phyloP scores from a whole-genome alignment of 2,888 invertebrate genomes.

The Podabrus alpinus region DNA sequence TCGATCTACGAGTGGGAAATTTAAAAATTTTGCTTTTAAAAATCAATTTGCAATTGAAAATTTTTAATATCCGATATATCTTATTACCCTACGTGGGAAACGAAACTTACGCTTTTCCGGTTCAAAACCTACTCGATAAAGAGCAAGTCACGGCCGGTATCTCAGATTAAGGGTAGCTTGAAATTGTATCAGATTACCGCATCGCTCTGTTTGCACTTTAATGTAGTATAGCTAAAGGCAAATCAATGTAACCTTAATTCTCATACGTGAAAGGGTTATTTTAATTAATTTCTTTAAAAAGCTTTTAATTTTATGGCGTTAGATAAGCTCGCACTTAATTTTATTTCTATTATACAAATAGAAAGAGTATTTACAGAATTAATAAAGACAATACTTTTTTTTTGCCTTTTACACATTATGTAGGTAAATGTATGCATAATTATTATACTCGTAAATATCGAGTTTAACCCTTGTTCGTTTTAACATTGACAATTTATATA shows the following conservation, averaged over 20 bases:
- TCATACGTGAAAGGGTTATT: not conserved
- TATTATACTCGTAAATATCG: not conserved
- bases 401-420: not conserved
- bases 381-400: not conserved
- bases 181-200: slow-evolving; percentile 5
- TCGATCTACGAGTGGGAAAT: not conserved
- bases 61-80: not conserved
- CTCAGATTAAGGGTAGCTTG: slow-evolving; percentile 3
- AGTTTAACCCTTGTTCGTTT: not conserved
- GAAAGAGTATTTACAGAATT: not conserved
- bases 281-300: slow-evolving; percentile 2
- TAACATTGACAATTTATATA: not conserved
- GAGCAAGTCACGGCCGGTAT: slow-evolving; percentile 2
- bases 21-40: not conserved
- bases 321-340: not conserved
- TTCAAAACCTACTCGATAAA: slow-evolving; percentile 1
- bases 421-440: no score
- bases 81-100: not conserved
- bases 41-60: not conserved
- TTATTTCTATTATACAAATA: not conserved
- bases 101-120: not conserved
- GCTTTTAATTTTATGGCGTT: not conserved
- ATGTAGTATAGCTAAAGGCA: slow-evolving; percentile 4
- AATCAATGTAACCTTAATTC: not conserved
- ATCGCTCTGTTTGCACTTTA: slow-evolving; percentile 4